A percentile compares a stretch with the other conserved stretches of the same genome.
phyloP scores from a whole-genome alignment of 1,140 invertebrate genomes.

The Brachionus plicatilis region DNA sequence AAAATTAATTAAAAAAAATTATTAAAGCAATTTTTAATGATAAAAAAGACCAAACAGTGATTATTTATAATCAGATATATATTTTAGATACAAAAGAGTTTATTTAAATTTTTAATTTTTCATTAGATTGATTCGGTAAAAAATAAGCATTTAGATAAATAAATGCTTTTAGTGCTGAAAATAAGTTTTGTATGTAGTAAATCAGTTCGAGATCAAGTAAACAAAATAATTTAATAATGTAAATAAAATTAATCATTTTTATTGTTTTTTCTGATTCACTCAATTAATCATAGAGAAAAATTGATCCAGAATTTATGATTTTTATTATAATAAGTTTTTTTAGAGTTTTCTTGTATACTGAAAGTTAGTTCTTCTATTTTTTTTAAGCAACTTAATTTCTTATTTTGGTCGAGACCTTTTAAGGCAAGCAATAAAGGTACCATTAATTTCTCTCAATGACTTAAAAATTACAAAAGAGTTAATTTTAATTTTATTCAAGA shows the following conservation, averaged over 20 bases:
- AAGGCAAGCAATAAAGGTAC: too few relatives aligned
- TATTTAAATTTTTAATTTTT: too few relatives aligned
- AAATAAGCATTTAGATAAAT: too few relatives aligned
- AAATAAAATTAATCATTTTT: background rate
- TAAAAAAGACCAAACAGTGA: background rate
- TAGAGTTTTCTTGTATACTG: too few relatives aligned
- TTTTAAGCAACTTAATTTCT: too few relatives aligned
- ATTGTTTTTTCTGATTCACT: background rate
- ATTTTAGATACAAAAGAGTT: background rate
- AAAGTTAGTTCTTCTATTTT: too few relatives aligned
- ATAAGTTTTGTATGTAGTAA: background rate
- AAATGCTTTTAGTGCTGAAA: background rate
- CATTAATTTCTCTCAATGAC: too few relatives aligned
- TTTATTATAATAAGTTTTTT: background rate
- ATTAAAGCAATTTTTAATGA: background rate
- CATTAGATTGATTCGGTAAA: too few relatives aligned
- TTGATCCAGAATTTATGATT: background rate
- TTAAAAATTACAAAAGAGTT: too few relatives aligned
- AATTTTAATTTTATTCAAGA: too few relatives aligned
- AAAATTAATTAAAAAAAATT: background rate
- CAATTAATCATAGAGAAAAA: background rate
- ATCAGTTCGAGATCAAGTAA: background rate
- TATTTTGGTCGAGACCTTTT: too few relatives aligned
- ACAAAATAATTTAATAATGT: background rate
- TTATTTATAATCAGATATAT: background rate